phyloP scores from a whole-genome alignment of 2,113 vertebrate genomes.

The Desmodus rotundus region DNA sequence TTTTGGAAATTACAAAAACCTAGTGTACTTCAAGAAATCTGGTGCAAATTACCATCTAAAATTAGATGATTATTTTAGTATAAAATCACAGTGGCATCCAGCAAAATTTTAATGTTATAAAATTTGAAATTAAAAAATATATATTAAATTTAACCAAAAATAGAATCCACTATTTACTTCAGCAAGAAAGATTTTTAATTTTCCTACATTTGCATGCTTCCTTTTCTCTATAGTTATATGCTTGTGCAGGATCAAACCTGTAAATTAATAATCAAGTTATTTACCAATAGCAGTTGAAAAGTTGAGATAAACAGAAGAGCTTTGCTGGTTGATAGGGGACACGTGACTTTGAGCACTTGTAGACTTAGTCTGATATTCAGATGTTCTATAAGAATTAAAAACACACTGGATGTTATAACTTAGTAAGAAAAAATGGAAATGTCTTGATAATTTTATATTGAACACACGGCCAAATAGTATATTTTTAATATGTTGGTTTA shows the following conservation, averaged over 20 bases:
- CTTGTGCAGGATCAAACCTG: not conserved
- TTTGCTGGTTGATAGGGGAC: not conserved
- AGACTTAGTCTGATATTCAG: not conserved
- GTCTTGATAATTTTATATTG: not conserved
- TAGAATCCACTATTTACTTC: not conserved
- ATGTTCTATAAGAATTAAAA: not conserved
- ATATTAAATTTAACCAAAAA: not conserved
- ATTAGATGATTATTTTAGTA: not conserved
- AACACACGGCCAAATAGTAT: not conserved
- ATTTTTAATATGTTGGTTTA: not conserved
- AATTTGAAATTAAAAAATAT: constrained; percentile 1
- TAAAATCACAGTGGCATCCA: not conserved
- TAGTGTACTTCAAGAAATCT: constrained; percentile 32
- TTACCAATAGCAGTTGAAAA: not conserved
- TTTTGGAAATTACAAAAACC: constrained; percentile 26
- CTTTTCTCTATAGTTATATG: not conserved
- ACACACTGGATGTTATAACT: not conserved
- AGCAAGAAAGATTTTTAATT: not conserved
- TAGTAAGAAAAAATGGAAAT: not conserved
- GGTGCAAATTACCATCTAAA: constrained; percentile 42
- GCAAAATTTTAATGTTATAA: not conserved
- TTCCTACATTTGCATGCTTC: not conserved
- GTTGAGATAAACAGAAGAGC: not conserved
- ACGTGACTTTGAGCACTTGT: not conserved
- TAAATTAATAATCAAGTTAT: not conserved